Evolutionary conservation across 2,113 vertebrate genomes (phyloP), one percentile per base, ranked within the genome.

Genomic region (Nothobranchius furzeri): DNA sequence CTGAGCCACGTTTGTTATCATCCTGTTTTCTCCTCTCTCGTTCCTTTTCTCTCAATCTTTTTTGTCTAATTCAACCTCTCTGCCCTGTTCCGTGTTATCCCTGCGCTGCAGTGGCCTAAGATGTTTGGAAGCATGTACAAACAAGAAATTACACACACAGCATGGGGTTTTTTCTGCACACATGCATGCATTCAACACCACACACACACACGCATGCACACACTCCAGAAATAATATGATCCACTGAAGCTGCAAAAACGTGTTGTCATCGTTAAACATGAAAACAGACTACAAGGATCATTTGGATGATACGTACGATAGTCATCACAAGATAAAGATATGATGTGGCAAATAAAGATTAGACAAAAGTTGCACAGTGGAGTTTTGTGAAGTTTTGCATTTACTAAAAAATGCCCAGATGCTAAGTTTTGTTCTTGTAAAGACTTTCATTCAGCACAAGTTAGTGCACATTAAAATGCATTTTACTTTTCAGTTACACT

Each of bases 131-230:
- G 68, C 86, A 84, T 84, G 85, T 82, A 91, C 88, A 93, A 93
- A 89, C 83, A 92, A 86, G 88, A 94, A 94, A 96, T 95, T 94
- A 96, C 89, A 91, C 85, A 93, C 92, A 68, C 93, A 92, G 94
- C 81, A 73, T 90, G 94, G 86, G 90, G 90, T 60, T 67, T 25
- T 20, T 60, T 55, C 54, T 30, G 43, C 52, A 51, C 55, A 58
- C 25, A 54, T 37, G 47, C 46, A 61, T 36, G 58, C 12, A 20
- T 36, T 55, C 12, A 67, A 54, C n/a, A 52, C 58, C 67, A 53
- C 40, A 37, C 53, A 59, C 52, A 58, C 67, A 53, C 40, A 37
- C 53, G 56, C 40, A 37, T 49, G 56, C 67, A 53, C 40, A 35
- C 61, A 24, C 36, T 20, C 59, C 4, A 48, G 42, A 55, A 58